These are phyloP conservation scores for Aix galericulata DNA, from an alignment of 2,113 vertebrate genomes.

Conservation along the genomic window DNA sequence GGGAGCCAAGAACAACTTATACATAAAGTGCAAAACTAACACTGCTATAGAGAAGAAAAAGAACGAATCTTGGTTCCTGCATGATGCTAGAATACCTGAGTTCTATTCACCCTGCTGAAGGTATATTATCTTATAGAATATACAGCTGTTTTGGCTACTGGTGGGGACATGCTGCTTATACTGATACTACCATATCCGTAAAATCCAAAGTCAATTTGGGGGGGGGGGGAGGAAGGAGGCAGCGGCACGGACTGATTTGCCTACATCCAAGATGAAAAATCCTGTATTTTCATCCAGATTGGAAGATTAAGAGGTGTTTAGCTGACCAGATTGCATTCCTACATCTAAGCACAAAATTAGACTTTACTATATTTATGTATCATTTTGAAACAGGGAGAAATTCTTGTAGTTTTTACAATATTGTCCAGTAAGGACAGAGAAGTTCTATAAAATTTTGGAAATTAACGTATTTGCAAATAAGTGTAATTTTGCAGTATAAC, in stretches of 20 bases:
- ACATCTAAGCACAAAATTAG: neutral
- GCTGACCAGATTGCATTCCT: conserved; percentile 44
- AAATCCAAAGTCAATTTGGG: conserved; percentile 42
- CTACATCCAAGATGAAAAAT: conserved; percentile 24
- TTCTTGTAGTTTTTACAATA: neutral
- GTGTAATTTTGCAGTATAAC: neutral
- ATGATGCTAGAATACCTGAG: accelerated
- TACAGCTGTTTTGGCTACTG: neutral
- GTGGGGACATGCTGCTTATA: neutral
- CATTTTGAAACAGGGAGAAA: neutral
- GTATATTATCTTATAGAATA: neutral
- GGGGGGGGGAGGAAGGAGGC: no score
- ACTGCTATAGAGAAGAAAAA: neutral
- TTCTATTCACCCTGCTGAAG: neutral
- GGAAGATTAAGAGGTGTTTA: conserved; percentile 45
- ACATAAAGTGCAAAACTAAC: neutral
- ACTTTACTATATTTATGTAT: neutral
- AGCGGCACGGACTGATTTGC: neutral
- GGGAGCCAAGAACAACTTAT: neutral
- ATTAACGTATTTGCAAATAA: neutral
- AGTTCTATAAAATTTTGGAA: neutral
- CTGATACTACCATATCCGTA: neutral
- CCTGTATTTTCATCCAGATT: conserved; percentile 36
- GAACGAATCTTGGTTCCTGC: neutral
- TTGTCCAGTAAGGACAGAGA: neutral